Conservation (phyloP, 2,113 vertebrate species). For the Ochotona princeps region DNA sequence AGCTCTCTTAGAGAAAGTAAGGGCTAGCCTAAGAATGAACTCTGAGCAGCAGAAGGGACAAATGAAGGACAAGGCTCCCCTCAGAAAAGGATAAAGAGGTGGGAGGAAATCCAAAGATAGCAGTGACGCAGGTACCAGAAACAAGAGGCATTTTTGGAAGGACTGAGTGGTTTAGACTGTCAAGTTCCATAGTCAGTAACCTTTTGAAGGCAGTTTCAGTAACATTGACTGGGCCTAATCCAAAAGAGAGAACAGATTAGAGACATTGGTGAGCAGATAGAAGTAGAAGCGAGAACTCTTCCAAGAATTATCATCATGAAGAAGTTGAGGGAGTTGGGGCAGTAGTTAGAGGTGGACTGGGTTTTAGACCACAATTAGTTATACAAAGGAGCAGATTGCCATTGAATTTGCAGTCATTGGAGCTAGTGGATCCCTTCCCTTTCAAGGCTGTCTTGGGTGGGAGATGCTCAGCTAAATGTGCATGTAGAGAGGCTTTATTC, state of each 20-base stretch:
- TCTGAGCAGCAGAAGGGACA: background rate
- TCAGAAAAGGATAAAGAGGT: background rate
- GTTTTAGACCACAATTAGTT: conserved; percentile 36
- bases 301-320: background rate
- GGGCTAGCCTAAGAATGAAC: background rate
- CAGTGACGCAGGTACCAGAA: background rate
- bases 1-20: background rate
- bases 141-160: background rate
- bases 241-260: background rate
- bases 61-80: background rate
- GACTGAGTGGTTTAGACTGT: background rate
- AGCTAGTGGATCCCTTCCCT: conserved; percentile 24
- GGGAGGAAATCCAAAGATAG: background rate
- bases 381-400: background rate
- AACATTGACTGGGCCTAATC: background rate
- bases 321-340: background rate
- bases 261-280: background rate
- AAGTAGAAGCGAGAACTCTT: background rate
- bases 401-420: background rate
- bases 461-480: background rate
- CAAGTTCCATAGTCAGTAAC: background rate
- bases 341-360: background rate
- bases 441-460: background rate
- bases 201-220: background rate
- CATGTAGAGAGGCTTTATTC: background rate